A percentile compares a stretch with the other conserved stretches of the same genome.
Evolutionary conservation across 1,140 invertebrate species (phyloP).

Genomic region (Littorina saxatilis): DNA sequence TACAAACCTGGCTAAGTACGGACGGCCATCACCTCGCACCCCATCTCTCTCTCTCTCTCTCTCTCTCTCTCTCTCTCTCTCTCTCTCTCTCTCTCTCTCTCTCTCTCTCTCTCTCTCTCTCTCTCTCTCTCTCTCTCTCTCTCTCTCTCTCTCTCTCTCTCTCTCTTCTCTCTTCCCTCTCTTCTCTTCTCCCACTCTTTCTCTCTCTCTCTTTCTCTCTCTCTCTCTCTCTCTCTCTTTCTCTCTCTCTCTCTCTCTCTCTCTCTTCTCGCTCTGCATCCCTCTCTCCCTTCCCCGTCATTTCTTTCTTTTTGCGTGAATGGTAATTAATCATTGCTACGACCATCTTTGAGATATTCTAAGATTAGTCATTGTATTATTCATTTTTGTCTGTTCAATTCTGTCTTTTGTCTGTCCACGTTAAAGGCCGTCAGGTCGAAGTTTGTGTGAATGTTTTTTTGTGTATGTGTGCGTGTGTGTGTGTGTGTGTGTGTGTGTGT

Average conservation of each 20-base stretch:
- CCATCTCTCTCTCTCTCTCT: not conserved
- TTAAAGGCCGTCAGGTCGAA: too few species aligned
- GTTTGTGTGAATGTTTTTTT: too few species aligned
- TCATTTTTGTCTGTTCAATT: too few species aligned
- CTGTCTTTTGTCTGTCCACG: too few species aligned
- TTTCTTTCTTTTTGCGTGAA: not conserved
- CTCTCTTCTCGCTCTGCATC: not conserved
- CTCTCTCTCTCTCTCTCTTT: not conserved
- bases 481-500: too few species aligned
- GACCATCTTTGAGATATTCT: too few species aligned
- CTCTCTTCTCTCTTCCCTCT: not conserved
- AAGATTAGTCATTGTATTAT: too few species aligned
- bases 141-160: not conserved
- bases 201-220: not conserved
- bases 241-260: slow-evolving; percentile 15
- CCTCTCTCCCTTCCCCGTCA: not conserved
- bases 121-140: not conserved
- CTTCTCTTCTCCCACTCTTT: not conserved
- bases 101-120: slow-evolving; percentile 15
- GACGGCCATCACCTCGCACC: too few species aligned
- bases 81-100: slow-evolving; percentile 15
- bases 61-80: slow-evolving; percentile 15
- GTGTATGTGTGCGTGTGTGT: too few species aligned
- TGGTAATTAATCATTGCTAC: too few species aligned
- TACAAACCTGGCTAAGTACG: too few species aligned